These are phyloP conservation scores for Steinernema khuongi DNA, from an alignment of 1,140 invertebrate species.

Conservation along the genomic window DNA sequence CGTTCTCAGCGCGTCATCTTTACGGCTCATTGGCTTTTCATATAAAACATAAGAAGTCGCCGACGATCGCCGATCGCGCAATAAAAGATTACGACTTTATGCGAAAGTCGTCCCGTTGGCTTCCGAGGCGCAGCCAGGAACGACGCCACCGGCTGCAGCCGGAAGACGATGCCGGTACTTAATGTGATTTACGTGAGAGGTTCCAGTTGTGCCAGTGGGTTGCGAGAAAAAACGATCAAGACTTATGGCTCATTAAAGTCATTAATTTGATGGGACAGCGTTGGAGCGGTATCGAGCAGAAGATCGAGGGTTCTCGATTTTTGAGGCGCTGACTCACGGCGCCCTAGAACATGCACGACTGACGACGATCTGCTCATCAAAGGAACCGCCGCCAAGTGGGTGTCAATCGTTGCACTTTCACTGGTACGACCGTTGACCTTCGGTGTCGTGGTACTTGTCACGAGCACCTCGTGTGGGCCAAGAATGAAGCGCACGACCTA, in stretches of 20 bases:
- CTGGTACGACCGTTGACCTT: too few relatives aligned
- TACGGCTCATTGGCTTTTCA: slow-evolving; percentile 10
- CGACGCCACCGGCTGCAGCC: neutral
- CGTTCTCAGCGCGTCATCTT: neutral
- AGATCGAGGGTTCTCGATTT: too few relatives aligned
- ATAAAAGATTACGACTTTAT: slow-evolving; percentile 16
- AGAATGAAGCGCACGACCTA: too few relatives aligned
- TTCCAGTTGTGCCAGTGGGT: neutral
- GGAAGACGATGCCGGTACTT: neutral
- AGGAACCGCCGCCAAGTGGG: too few relatives aligned
- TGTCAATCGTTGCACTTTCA: too few relatives aligned
- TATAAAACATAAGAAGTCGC: slow-evolving; percentile 10
- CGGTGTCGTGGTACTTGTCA: too few relatives aligned
- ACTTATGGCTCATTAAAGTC: neutral
- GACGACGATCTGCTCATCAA: too few relatives aligned
- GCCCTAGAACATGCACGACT: too few relatives aligned
- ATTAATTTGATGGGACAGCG: neutral
- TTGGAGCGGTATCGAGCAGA: too few relatives aligned
- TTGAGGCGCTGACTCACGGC: too few relatives aligned
- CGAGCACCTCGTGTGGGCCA: too few relatives aligned
- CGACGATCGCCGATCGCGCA: slow-evolving; percentile 9
- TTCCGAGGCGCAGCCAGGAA: neutral
- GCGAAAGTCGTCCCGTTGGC: slow-evolving; percentile 3
- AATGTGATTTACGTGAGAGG: slow-evolving; percentile 1
- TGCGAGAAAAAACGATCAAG: neutral